Evolutionary conservation across 64 coral and sea anemone genomes (phyloP).

Genomic region (Dendronephthya gigantea): DNA sequence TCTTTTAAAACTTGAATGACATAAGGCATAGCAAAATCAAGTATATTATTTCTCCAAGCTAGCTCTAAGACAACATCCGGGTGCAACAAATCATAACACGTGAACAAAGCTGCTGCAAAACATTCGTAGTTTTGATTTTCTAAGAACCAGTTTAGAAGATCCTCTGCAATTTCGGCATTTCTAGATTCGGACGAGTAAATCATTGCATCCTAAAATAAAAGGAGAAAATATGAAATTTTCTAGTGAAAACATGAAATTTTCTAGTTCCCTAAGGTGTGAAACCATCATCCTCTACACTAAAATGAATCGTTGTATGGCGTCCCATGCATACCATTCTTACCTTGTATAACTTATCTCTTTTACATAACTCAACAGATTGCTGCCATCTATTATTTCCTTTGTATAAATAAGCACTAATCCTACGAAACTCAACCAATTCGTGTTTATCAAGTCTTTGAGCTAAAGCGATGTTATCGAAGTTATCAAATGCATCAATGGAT

Average conservation of each 20-base stretch:
- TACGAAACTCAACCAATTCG: slow-evolving; percentile 92
- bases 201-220: slow-evolving; percentile 76
- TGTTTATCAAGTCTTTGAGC: slow-evolving; percentile 94
- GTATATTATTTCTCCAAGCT: slow-evolving; percentile 85
- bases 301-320: no score
- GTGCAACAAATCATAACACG: slow-evolving; percentile 85
- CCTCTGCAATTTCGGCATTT: slow-evolving; percentile 59
- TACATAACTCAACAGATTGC: slow-evolving; percentile 94
- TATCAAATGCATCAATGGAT: slow-evolving; percentile 96
- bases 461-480: slow-evolving; percentile 95
- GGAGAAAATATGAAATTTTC: not conserved
- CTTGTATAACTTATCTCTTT: slow-evolving; percentile 99
- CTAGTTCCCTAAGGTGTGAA: no score
- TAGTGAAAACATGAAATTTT: no score
- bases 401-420: slow-evolving; percentile 91
- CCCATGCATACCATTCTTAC: no score
- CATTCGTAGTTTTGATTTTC: slow-evolving; percentile 93
- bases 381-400: slow-evolving; percentile 99
- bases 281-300: no score
- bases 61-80: slow-evolving; percentile 88
- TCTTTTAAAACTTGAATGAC: slow-evolving; percentile 98
- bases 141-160: slow-evolving; percentile 93
- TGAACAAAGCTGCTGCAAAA: slow-evolving; percentile 90
- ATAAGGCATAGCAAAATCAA: slow-evolving; percentile 99
- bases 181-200: slow-evolving; percentile 90